Percentiles rank a stretch among this genome's conserved stretches.
Evolutionary conservation across 2,888 invertebrate species (phyloP).

Genomic region (Drosophila yooni): DNA sequence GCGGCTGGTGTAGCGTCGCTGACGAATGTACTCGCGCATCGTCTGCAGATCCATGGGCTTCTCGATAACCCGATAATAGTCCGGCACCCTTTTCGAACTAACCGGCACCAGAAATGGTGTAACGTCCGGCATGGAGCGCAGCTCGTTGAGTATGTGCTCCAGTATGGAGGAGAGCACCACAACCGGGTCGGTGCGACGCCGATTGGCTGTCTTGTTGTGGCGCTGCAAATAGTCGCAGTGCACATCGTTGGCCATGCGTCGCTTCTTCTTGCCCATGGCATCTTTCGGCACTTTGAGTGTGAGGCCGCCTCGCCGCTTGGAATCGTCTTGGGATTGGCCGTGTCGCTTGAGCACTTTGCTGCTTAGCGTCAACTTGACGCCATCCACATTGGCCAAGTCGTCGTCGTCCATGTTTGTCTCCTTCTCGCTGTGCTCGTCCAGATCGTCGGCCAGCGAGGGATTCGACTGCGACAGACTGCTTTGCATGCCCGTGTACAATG

Average conservation of each 20-base stretch:
- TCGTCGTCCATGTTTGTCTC: conserved; percentile 90
- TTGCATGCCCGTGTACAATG: conserved; percentile 91
- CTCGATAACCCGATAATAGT: conserved; percentile 96
- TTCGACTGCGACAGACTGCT: conserved; percentile 88
- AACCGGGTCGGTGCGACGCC: conserved; percentile 97
- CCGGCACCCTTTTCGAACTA: conserved; percentile 95
- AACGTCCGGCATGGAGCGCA: conserved; percentile 96
- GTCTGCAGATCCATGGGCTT: conserved; percentile 99
- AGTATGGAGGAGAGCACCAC: conserved; percentile 96
- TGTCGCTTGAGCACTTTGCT: conserved; percentile 95
- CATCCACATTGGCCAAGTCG: conserved; percentile 96
- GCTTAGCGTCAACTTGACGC: conserved; percentile 96
- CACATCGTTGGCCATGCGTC: conserved; percentile 88
- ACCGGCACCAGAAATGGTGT: conserved; percentile 97
- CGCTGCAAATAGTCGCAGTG: conserved; percentile 96
- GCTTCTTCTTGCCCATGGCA: conserved; percentile 88
- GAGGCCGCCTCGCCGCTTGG: conserved; percentile 89
- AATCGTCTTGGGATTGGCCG: conserved; percentile 88
- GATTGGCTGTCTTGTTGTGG: conserved; percentile 92
- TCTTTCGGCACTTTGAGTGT: conserved; percentile 92
- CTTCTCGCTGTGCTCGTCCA: conserved; percentile 93
- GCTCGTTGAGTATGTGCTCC: conserved; percentile 95
- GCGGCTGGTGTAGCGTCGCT: conserved; percentile 96
- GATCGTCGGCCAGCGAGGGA: conserved; percentile 91
- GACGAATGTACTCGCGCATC: conserved; percentile 94